These are phyloP conservation scores for Brachirus orientalis DNA, from an alignment of 2,113 vertebrate genomes.

Conservation along the genomic window DNA sequence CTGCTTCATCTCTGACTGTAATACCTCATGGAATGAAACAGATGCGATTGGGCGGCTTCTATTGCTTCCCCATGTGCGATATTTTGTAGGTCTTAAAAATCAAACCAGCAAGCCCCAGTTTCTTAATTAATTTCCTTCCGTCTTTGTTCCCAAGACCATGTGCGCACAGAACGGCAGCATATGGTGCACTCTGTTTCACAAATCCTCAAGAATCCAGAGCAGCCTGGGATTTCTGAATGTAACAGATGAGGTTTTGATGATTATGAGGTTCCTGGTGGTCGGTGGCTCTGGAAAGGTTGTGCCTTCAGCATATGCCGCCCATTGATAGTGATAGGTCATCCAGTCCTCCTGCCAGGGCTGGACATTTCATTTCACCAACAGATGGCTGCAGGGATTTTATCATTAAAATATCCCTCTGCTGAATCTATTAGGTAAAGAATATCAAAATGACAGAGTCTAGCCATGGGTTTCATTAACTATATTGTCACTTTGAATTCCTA, in stretches of 20 bases:
- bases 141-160: conserved; percentile 38
- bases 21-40: conserved; percentile 35
- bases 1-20: conserved; percentile 42
- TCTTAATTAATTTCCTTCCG: conserved; percentile 72
- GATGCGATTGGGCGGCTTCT: conserved; percentile 35
- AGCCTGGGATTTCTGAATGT: conserved; percentile 59
- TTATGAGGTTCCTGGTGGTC: conserved; percentile 63
- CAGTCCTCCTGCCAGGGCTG: conserved; percentile 59
- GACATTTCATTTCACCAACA: conserved; percentile 72
- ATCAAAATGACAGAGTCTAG: neutral
- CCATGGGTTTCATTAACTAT: conserved; percentile 17
- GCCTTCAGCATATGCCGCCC: conserved; percentile 64
- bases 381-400: conserved; percentile 73
- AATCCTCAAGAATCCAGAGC: conserved; percentile 74
- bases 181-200: conserved; percentile 67
- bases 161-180: conserved; percentile 59
- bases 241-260: conserved; percentile 73
- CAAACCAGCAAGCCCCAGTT: conserved; percentile 43
- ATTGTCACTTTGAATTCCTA: conserved; percentile 1
- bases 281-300: conserved; percentile 51
- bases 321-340: conserved; percentile 65
- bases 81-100: conserved; percentile 66
- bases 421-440: conserved; percentile 40
- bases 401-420: conserved; percentile 62
- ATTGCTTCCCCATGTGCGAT: conserved; percentile 54